Evolutionary conservation across 2,113 vertebrate species (phyloP), one percentile per base, ranked within the genome.

Genomic region (Oryzias javanicus): DNA sequence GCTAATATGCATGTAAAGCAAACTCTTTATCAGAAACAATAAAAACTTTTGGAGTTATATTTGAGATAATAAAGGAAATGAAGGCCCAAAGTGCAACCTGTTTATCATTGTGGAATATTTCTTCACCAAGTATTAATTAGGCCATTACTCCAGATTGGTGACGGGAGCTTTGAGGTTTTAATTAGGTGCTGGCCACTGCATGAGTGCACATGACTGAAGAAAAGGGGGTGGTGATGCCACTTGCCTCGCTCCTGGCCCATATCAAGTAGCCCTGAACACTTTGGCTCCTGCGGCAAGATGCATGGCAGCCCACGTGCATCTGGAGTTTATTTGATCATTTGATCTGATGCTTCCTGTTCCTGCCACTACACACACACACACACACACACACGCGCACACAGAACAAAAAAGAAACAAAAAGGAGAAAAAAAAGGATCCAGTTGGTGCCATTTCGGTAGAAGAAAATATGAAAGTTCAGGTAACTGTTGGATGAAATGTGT

Each of bases 91-190:
- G 81, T 88, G 79, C 83, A 80, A 86, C 87, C 85, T 89, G 86
- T 91, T 90, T 85, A 88, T 91, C 88, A 88, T 86, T 90, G 78
- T 60, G 55, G 79, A 89, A 89, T 85, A 87, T 85, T 89, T 91
- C 83, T 76, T 86, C 71, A 62, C 76, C 42, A 80, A 86, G 90
- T 90, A 91, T 92, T 92, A 92, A 91, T 92, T 90, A 91, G 90
- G 82, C 86, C 85, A 90, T 91, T 91, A 91, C 88, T 90, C 86
- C 87, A 88, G 85, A 88, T 91, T 89, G 89, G 89, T 92, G 91
- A 91, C 84, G 82, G 88, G 86, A 90, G 89, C 89, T 91, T 85
- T 90, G 90, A 91, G 90, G 88, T 92, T 93, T 92, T 93, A 91
- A 93, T 93, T 91, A 91, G 89, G 88, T 86, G 88, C 80, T 85